These are phyloP conservation scores for Corythornis vintsioides DNA, from an alignment of 2,113 vertebrate species.

Conservation along the genomic window DNA sequence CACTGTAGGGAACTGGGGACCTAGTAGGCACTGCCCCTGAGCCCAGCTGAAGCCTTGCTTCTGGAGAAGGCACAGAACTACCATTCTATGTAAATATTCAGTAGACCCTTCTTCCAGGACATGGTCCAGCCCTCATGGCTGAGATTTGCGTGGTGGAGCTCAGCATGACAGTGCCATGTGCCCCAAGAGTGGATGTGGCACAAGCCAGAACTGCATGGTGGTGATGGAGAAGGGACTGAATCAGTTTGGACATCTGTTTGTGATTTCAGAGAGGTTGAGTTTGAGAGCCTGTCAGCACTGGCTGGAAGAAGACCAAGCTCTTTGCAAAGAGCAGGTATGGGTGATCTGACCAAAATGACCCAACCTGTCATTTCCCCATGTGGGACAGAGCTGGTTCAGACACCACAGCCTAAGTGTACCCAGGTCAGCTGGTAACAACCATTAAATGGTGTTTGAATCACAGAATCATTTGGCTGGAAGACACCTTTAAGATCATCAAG, in stretches of 20 bases:
- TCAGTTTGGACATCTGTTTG: neutral
- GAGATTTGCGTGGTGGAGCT: neutral
- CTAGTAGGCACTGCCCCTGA: rapidly evolving
- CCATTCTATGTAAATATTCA: neutral
- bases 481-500: no score
- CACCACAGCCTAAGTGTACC: neutral
- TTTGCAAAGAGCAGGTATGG: neutral
- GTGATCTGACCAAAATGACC: neutral
- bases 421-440: neutral
- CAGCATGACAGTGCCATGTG: neutral
- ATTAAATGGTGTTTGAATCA: neutral
- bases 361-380: neutral
- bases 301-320: neutral
- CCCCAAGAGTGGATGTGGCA: neutral
- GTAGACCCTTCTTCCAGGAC: neutral
- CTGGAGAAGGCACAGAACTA: neutral
- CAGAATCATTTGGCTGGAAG: no score
- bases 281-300: neutral
- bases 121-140: neutral
- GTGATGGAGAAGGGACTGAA: neutral
- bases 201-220: neutral
- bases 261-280: neutral
- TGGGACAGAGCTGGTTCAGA: neutral
- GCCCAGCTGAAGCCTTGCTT: neutral
- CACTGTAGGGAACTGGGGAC: neutral